A percentile compares a stretch with the other conserved stretches of the same genome.
These are phyloP conservation scores for Phataginus tricuspis DNA, from an alignment of 2,797 vertebrate species.

Conservation along the genomic window DNA sequence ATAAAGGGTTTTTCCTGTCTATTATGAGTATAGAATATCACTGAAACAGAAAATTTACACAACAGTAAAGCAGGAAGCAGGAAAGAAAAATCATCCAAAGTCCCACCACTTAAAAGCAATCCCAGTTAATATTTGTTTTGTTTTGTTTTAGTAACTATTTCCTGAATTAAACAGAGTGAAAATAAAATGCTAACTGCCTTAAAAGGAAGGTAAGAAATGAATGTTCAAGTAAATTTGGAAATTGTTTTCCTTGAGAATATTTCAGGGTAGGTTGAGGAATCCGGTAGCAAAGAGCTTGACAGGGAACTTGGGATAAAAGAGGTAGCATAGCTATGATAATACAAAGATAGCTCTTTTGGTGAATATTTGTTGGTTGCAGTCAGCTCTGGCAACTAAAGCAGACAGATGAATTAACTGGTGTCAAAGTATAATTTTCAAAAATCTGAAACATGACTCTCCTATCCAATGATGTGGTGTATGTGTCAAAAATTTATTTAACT, in stretches of 20 bases:
- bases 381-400: not conserved
- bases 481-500: not conserved
- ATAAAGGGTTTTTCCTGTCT: not conserved
- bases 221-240: not conserved
- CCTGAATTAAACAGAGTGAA: not conserved
- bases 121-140: not conserved
- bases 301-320: not conserved
- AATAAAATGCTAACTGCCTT: not conserved
- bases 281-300: not conserved
- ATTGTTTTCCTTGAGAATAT: not conserved
- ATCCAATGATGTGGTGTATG: not conserved
- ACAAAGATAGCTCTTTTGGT: not conserved
- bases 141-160: not conserved
- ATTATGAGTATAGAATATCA: not conserved
- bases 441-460: not conserved
- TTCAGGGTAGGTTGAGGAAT: not conserved
- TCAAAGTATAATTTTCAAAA: not conserved
- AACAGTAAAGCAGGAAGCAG: not conserved
- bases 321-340: not conserved
- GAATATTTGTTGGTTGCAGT: not conserved
- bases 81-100: not conserved
- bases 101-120: not conserved
- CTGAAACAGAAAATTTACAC: not conserved
- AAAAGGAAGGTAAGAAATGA: not conserved
- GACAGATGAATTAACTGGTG: slow-evolving; percentile 31